Base-by-base conservation (phyloP, 2,888 invertebrate genomes). In the Busseola fusca region DNA sequence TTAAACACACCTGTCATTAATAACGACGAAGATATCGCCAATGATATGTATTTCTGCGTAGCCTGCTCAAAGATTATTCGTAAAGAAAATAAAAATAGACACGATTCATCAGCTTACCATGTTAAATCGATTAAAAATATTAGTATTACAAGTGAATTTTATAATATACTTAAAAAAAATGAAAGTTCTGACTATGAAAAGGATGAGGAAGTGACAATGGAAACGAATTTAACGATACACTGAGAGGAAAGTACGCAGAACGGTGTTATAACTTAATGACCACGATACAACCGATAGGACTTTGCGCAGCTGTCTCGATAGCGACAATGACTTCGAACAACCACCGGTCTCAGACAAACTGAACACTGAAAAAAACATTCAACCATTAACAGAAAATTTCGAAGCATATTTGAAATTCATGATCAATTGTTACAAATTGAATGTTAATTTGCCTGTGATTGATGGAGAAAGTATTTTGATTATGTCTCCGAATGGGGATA, bases 31-130 rank as follows among this genome's bases (percentile, higher is more conserved):
- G 3, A 54, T 27, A 1, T 37, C 0, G 18, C n/a, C 10, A 9
- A 64, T 0, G 14, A 60, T 5, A 0, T 7, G 0, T 84, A 74
- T 27, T 84, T 67, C 27, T 83, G 83, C 21, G 68, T 25, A 0
- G 14, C 52, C 6, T 83, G 83, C 40, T 84, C 64, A 1, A 81
- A 70, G 30, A 37, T 69, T 25, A 48, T 84, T 4, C 52, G 42
- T 34, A 14, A 62, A 18, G 21, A 69, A 42, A 62, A 74, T 21
- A 72, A 65, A 69, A 4, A 48, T 3, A 68, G 63, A 42, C 83
- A 84, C 12, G 69, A 81, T 30, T 10, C 10, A 16, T 56, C 84
- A 0, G 30, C 21, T 0, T 62, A 68, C 30, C 83, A 83, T 30
- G 14, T 9, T 0, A 72, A 72, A 66, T 70, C 64, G 21, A 3